Percentiles rank a stretch among this genome's conserved stretches.
These are phyloP conservation scores for Semaprochilodus insignis DNA, from an alignment of 2,797 vertebrate genomes.

Conservation along the genomic window DNA sequence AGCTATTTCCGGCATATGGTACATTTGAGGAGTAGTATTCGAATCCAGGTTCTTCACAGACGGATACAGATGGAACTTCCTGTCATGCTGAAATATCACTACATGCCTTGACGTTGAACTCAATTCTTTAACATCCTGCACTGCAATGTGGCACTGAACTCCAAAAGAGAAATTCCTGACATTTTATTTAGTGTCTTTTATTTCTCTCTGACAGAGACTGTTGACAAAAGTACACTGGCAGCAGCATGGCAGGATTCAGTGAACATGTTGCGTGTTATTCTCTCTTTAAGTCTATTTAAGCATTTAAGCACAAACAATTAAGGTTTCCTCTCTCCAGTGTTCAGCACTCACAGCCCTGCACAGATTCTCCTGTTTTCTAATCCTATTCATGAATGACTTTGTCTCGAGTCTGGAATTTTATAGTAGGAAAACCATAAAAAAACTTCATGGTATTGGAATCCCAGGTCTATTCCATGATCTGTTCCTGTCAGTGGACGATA, in stretches of 20 bases:
- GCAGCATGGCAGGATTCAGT: neutral
- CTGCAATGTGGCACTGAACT: neutral
- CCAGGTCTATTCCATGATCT: too few relatives aligned
- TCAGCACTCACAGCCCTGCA: neutral
- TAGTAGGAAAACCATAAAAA: too few relatives aligned
- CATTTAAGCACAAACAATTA: neutral
- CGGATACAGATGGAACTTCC: conserved; percentile 40
- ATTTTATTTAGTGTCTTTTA: neutral
- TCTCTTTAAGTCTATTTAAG: neutral
- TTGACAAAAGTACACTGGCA: neutral
- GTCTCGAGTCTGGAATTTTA: too few relatives aligned
- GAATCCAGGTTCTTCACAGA: conserved; percentile 11
- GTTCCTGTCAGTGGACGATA: too few relatives aligned
- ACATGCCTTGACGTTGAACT: neutral
- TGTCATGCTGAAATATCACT: conserved; percentile 38
- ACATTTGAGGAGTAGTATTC: neutral
- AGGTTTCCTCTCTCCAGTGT: neutral
- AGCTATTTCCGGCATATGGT: conserved; percentile 1
- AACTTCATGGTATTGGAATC: too few relatives aligned
- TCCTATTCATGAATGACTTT: neutral
- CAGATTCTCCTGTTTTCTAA: neutral
- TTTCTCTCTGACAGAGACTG: neutral
- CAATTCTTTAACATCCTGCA: conserved; percentile 17
- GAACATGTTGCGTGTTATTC: neutral
- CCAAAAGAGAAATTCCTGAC: neutral